Percentiles rank a stretch among this genome's conserved stretches.
These are phyloP conservation scores for Gallinago nigripennis DNA, from an alignment of 2,797 vertebrate genomes.

Conservation along the genomic window DNA sequence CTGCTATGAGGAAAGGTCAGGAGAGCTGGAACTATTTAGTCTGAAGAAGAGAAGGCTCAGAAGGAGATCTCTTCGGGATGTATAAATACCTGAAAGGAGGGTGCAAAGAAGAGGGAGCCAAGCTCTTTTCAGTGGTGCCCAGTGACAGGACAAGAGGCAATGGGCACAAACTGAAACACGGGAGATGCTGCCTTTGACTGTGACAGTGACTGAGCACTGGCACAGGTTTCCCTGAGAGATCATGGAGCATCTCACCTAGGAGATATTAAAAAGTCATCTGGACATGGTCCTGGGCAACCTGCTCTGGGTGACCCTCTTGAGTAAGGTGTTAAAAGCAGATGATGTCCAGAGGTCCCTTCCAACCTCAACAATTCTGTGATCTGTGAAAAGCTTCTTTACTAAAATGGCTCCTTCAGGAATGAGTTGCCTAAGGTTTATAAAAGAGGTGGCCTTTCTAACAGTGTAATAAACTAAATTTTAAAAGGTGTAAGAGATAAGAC, in stretches of 20 bases:
- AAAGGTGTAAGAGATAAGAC: neutral
- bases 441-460: neutral
- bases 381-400: neutral
- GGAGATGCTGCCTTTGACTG: neutral
- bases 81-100: neutral
- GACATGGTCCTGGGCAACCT: neutral
- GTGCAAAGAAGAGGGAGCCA: neutral
- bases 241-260: no score
- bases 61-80: rapidly evolving
- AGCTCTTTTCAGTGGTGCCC: neutral
- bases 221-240: neutral
- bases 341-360: neutral
- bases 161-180: neutral
- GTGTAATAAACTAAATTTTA: neutral
- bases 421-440: neutral
- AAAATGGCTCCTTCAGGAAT: neutral
- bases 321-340: neutral
- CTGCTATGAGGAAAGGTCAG: neutral
- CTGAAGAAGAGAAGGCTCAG: neutral
- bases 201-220: neutral
- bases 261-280: neutral
- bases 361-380: neutral
- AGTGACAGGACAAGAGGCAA: neutral
- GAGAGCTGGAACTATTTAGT: neutral
- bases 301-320: neutral